These are phyloP conservation scores for Phortica okadai DNA, from an alignment of 2,888 invertebrate species.

Conservation along the genomic window DNA sequence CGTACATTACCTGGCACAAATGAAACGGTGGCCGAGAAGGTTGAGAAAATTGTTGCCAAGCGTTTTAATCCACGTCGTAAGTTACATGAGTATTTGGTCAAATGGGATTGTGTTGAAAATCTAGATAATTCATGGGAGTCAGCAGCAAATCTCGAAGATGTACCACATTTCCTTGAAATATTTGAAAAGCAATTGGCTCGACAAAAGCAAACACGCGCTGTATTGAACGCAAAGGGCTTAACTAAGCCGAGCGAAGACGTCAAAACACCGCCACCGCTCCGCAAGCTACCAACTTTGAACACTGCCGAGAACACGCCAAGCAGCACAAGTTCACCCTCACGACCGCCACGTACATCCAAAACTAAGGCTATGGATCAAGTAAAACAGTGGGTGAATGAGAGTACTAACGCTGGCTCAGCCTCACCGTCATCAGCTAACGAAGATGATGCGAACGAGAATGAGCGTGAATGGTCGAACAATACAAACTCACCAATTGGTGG, in stretches of 20 bases:
- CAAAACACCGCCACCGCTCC: neutral
- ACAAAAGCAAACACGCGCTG: constrained; percentile 84
- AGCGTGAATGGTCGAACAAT: constrained; percentile 56
- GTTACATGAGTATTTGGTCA: constrained; percentile 88
- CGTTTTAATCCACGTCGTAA: constrained; percentile 87
- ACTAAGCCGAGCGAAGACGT: constrained; percentile 18
- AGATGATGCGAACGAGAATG: constrained; percentile 61
- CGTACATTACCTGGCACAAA: constrained; percentile 64
- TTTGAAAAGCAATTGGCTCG: constrained; percentile 88
- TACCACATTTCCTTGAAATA: constrained; percentile 86
- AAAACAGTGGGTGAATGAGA: constrained; percentile 85
- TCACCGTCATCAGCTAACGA: constrained; percentile 77
- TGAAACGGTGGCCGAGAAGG: constrained; percentile 80
- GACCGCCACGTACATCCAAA: constrained; percentile 79
- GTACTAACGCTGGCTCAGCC: constrained; percentile 78
- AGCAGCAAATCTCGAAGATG: constrained; percentile 84
- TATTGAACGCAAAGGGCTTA: constrained; percentile 66
- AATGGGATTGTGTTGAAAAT: constrained; percentile 90
- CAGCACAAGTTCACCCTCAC: constrained; percentile 57
- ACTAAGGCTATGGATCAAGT: constrained; percentile 89
- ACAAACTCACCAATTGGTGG: constrained; percentile 43
- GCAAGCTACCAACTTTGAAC: constrained; percentile 27
- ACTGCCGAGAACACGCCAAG: constrained; percentile 28
- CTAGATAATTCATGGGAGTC: constrained; percentile 93
- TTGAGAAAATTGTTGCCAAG: constrained; percentile 90